Evolutionary conservation across 2,888 invertebrate species (phyloP).

Genomic region (Luffia ferchaultella): DNA sequence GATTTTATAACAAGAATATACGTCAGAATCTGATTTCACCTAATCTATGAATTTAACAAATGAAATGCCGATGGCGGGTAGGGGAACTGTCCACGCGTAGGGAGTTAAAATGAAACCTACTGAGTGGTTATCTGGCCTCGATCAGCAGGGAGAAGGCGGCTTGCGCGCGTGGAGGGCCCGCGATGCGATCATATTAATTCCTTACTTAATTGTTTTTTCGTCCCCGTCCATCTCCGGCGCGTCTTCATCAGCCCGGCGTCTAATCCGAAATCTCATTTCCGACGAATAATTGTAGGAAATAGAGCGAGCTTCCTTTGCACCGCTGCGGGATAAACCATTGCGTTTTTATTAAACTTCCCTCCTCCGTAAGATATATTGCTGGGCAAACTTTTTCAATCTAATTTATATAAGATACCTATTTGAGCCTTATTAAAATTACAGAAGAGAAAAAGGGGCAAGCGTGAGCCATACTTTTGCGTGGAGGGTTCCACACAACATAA

Average conservation of each 20-base stretch:
- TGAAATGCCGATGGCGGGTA: too few relatives aligned
- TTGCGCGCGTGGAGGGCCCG: not conserved
- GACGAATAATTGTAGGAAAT: conserved; percentile 43
- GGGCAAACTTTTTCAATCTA: not conserved
- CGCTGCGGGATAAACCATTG: conserved; percentile 1
- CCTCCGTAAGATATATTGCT: not conserved
- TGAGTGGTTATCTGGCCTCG: not conserved
- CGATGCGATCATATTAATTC: conserved; percentile 28
- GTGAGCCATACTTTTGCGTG: too few relatives aligned
- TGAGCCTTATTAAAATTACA: too few relatives aligned
- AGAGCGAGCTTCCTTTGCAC: conserved; percentile 22
- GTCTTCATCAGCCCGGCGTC: conserved; percentile 35
- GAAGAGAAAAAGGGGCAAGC: too few relatives aligned
- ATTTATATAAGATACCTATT: too few relatives aligned
- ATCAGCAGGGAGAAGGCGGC: not conserved
- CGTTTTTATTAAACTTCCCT: conserved; percentile 3
- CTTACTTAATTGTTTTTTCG: conserved; percentile 39
- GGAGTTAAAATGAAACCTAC: not conserved
- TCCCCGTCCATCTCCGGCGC: conserved; percentile 26
- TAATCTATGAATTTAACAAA: too few relatives aligned
- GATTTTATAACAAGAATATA: too few relatives aligned
- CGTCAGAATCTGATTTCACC: too few relatives aligned
- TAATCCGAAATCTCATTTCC: conserved; percentile 56
- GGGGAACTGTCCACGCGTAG: too few relatives aligned
- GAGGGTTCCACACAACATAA: too few relatives aligned